Conservation (phyloP, 2,797 vertebrate species). For the Chrosomus eos region DNA sequence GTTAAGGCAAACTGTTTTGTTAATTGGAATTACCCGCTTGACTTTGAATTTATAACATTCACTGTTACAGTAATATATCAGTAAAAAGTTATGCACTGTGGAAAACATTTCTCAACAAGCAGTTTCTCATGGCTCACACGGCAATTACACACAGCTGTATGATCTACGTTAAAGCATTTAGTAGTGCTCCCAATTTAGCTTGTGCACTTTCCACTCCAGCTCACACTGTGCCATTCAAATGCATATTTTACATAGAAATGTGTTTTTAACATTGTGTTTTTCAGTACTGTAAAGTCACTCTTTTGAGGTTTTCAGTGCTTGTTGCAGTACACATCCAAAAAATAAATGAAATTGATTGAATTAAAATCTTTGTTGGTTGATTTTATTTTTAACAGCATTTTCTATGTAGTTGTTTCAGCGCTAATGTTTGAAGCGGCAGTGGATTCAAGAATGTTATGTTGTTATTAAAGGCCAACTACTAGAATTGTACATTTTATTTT, state of each 20-base stretch:
- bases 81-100: neutral
- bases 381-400: neutral
- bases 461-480: too few relatives aligned
- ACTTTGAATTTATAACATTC: neutral
- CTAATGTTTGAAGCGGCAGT: too few relatives aligned
- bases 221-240: neutral
- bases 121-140: neutral
- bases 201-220: neutral
- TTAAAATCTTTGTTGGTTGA: too few relatives aligned
- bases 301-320: neutral
- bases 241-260: neutral
- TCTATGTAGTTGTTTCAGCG: neutral
- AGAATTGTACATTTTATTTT: too few relatives aligned
- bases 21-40: neutral
- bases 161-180: neutral
- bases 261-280: neutral
- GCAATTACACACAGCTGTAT: neutral
- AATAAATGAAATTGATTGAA: accelerated
- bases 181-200: neutral
- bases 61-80: neutral
- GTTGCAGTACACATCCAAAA: neutral
- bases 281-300: neutral
- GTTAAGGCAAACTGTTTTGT: neutral
- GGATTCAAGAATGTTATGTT: too few relatives aligned
- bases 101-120: conserved; percentile 4